Conservation (phyloP, 2,797 vertebrate genomes). For the Danionella dracula region DNA sequence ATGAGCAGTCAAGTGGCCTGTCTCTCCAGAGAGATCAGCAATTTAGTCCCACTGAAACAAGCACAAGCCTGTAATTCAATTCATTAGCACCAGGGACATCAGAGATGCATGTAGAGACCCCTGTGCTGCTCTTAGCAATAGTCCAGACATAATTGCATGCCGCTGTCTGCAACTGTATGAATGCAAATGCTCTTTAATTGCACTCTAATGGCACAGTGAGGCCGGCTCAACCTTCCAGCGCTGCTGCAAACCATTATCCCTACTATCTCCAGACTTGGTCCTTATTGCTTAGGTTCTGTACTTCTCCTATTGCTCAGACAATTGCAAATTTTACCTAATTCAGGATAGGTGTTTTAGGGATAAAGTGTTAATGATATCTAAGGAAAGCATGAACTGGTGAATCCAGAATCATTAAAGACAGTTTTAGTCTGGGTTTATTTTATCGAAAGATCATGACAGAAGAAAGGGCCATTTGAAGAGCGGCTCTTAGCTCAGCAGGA, state of each 20-base stretch:
- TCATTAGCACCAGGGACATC: conserved; percentile 27
- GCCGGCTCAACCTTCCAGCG: conserved; percentile 20
- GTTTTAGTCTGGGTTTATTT: neutral
- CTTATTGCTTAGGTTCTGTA: neutral
- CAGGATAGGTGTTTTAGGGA: too few species aligned
- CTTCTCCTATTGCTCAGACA: neutral
- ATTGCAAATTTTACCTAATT: conserved; percentile 2
- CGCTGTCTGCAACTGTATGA: conserved; percentile 11
- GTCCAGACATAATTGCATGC: conserved; percentile 21
- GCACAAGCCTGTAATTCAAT: conserved; percentile 37
- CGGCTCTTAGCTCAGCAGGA: neutral
- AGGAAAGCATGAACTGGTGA: neutral
- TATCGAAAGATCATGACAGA: neutral
- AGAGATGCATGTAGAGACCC: conserved; percentile 23
- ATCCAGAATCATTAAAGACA: neutral
- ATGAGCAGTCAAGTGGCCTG: conserved; percentile 6
- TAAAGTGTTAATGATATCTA: too few species aligned
- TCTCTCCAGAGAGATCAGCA: conserved; percentile 31
- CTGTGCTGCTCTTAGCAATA: conserved; percentile 16
- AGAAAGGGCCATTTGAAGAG: neutral
- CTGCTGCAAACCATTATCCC: conserved; percentile 17
- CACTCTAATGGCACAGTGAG: conserved; percentile 33
- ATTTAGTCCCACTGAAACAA: conserved; percentile 13
- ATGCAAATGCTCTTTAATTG: conserved; percentile 35
- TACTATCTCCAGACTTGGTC: neutral